Evolutionary conservation across 1,140 invertebrate genomes (phyloP), one percentile per base, ranked within the genome.

Genomic region (Sarcophaga peregrina): DNA sequence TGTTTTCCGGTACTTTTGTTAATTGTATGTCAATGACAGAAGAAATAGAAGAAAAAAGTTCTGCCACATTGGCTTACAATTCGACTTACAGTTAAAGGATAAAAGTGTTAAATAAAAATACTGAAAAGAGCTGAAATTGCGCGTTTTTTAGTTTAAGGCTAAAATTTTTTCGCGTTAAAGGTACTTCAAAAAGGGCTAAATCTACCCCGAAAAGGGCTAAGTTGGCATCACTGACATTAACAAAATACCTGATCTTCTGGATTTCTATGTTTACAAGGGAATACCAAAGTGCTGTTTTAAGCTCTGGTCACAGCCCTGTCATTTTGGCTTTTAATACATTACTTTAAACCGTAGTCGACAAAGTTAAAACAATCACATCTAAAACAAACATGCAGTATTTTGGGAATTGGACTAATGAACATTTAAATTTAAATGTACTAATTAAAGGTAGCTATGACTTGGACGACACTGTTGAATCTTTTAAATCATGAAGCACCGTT

Each of bases 161-260:
- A n/a, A n/a, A n/a, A n/a, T n/a, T n/a, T n/a, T n/a, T n/a, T n/a
- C n/a, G n/a, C n/a, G n/a, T n/a, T n/a, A n/a, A n/a, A n/a, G n/a
- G n/a, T n/a, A n/a, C n/a, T n/a, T n/a, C n/a, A n/a, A n/a, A n/a
- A n/a, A n/a, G n/a, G n/a, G n/a, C n/a, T n/a, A n/a, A n/a, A n/a
- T n/a, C n/a, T n/a, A n/a, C n/a, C n/a, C n/a, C n/a, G n/a, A n/a
- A n/a, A n/a, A n/a, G n/a, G n/a, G n/a, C n/a, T n/a, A n/a, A n/a
- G n/a, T n/a, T n/a, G n/a, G 80, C 68, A 50, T 37, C 5, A 58
- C 80, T 0, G 80, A 82, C 82, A 13, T 15, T 11, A 62, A 82
- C 72, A 82, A 84, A 82, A 78, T 25, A n/a, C 81, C 83, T 62
- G 74, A 81, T 47, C 6, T 82, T 46, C 9, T 82, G 3, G 78